Evolutionary conservation across 2,888 invertebrate species (phyloP).

Genomic region (Mythimna ferrago): DNA sequence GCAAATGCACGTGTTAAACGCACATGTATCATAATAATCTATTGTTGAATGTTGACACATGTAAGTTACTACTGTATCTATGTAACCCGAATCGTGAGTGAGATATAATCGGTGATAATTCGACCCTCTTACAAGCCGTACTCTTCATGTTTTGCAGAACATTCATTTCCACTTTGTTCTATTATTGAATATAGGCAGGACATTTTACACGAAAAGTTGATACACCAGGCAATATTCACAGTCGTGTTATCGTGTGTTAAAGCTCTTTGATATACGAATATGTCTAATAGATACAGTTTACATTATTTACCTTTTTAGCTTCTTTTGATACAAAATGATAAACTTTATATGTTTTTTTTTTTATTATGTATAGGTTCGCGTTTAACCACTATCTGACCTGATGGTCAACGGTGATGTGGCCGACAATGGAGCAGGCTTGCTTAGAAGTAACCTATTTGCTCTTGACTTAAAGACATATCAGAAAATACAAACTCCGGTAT

Average conservation of each 20-base stretch:
- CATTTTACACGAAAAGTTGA: too few relatives aligned
- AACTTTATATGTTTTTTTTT: too few relatives aligned
- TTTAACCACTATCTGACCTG: too few relatives aligned
- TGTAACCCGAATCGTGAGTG: constrained; percentile 66
- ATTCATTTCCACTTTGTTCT: constrained; percentile 39
- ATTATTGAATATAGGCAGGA: constrained; percentile 15
- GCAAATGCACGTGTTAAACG: constrained; percentile 22
- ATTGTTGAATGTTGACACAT: constrained; percentile 57
- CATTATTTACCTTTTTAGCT: neutral
- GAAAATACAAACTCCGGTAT: too few relatives aligned
- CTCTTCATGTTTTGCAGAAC: constrained; percentile 68
- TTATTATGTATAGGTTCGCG: too few relatives aligned
- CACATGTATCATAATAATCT: constrained; percentile 35
- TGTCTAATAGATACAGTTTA: neutral
- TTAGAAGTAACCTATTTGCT: too few relatives aligned
- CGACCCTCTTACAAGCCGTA: constrained; percentile 44
- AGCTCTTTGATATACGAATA: too few relatives aligned
- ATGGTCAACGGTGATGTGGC: too few relatives aligned
- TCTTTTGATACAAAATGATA: neutral
- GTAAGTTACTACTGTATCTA: constrained; percentile 54
- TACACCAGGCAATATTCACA: too few relatives aligned
- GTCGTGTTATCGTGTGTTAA: too few relatives aligned
- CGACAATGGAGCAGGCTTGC: too few relatives aligned
- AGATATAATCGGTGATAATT: constrained; percentile 73
- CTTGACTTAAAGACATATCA: too few relatives aligned